A percentile compares a stretch with the other conserved stretches of the same genome.
Conservation (phyloP, 2,797 vertebrate genomes). For the Kryptopterus vitreolus region DNA sequence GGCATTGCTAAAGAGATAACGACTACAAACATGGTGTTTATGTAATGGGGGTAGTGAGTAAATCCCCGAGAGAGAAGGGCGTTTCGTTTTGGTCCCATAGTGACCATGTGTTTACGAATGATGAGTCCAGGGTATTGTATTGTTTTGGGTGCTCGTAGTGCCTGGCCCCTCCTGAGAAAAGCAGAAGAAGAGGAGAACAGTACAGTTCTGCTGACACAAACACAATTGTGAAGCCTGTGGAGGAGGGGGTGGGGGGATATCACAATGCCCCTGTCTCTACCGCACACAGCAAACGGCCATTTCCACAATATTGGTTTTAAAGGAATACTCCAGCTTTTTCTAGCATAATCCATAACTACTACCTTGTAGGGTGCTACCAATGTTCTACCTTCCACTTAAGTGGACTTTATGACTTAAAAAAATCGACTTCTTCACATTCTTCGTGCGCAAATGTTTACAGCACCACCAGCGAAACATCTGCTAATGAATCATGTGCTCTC, state of each 20-base stretch:
- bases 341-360: not conserved
- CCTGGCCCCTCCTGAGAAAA: constrained; percentile 37
- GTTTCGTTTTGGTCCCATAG: constrained; percentile 41
- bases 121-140: constrained; percentile 16
- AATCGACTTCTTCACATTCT: not conserved
- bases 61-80: constrained; percentile 27
- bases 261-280: constrained; percentile 33
- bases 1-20: not conserved
- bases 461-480: not conserved
- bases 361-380: not conserved
- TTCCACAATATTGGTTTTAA: not conserved
- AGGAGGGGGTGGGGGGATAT: constrained; percentile 14
- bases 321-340: constrained; percentile 12
- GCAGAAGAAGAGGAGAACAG: constrained; percentile 24
- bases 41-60: constrained; percentile 37
- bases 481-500: not conserved
- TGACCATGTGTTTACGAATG: constrained; percentile 36
- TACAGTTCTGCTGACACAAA: constrained; percentile 42
- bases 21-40: constrained; percentile 23
- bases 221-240: constrained; percentile 40
- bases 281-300: not conserved
- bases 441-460: not conserved
- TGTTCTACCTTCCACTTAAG: not conserved
- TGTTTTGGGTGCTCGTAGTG: constrained; percentile 40
- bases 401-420: not conserved